phyloP scores from a whole-genome alignment of 2,797 vertebrate species.

The Botia almorhae region DNA sequence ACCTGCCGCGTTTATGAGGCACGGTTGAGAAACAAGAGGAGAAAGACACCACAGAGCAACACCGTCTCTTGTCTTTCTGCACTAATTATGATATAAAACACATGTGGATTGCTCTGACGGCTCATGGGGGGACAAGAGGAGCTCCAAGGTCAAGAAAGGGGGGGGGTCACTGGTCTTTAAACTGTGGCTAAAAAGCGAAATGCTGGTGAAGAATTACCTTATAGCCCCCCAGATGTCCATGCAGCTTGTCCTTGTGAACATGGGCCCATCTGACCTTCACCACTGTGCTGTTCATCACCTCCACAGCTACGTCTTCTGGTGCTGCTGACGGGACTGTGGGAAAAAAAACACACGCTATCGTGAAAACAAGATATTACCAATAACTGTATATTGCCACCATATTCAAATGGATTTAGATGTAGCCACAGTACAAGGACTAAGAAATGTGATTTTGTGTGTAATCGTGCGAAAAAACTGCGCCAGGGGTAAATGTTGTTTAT shows the following conservation, averaged over 20 bases:
- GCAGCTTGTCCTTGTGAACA: conserved; percentile 90
- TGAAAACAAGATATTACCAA: conserved; percentile 45
- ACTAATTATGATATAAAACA: conserved; percentile 1
- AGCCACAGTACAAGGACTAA: conserved; percentile 20
- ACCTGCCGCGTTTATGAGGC: conserved; percentile 74
- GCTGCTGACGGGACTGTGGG: conserved; percentile 89
- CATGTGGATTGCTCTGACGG: conserved; percentile 19
- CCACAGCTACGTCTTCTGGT: conserved; percentile 83
- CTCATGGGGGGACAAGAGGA: conserved; percentile 49
- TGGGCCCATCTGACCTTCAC: conserved; percentile 88
- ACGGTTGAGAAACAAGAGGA: background rate
- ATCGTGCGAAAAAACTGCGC: conserved; percentile 21
- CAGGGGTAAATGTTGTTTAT: conserved; percentile 47
- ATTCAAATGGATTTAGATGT: conserved; percentile 11
- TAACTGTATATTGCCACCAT: conserved; percentile 12
- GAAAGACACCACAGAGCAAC: background rate
- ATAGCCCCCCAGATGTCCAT: conserved; percentile 93
- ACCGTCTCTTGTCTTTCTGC: background rate
- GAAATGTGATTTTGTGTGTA: conserved; percentile 42
- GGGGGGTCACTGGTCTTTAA: conserved; percentile 61
- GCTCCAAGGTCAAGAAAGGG: conserved; percentile 38
- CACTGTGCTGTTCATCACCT: conserved; percentile 86
- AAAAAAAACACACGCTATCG: background rate
- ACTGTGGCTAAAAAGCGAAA: conserved; percentile 67
- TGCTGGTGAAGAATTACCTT: conserved; percentile 81